Base-by-base conservation (phyloP, 2,888 invertebrate species). In the Ganaspis brasiliensis region DNA sequence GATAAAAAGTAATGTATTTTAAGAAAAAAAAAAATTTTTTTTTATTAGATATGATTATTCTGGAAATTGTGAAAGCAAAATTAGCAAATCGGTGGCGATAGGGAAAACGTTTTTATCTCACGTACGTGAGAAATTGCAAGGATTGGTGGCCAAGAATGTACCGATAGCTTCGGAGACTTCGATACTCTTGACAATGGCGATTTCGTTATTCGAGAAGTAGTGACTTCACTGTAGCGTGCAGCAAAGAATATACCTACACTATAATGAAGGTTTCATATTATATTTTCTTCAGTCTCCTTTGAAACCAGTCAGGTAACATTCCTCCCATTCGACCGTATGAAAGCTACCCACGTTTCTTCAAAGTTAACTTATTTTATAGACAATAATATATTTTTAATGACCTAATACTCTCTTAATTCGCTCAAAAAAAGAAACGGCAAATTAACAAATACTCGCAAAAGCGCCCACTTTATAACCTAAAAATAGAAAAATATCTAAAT, bases 241-340 rank as follows among this genome's bases (percentile, higher is more conserved):
- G 40, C 14, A 8, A 14, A 21, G 63, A 24, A 40, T 67, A 40
- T 67, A 63, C 31, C 37, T 40, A 67, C 37, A 63, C 61, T 37
- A 37, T 63, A 37, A 21, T 63, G 21, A 37, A 21, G 14, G 61
- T 37, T 14, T 16, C 26, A 14, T 56, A 24, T 24, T 67, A 45
- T 9, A 19, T 14, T 12, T 9, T 67, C 37, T n/a, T n/a, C 8
- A 52, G n/a, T 19, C 61, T 61, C 37, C 12, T 67, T 61, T 75
- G 74, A 81, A 88, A 89, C 88, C 88, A 84, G 89, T 89, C 84
- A 73, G 82, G 83, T 86, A 80, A 79, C 89, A 88, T 88, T 88
- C 88, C 84, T 83, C 70, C 56, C 83, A 82, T 83, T 86, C 82
- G 78, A 78, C 79, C 76, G 75, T 73, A 75, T 75, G 45, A 26